A percentile compares a stretch with the other conserved stretches of the same genome.
Evolutionary conservation across 2,888 invertebrate genomes (phyloP).

Genomic region (Pristionchus exspectatus): DNA sequence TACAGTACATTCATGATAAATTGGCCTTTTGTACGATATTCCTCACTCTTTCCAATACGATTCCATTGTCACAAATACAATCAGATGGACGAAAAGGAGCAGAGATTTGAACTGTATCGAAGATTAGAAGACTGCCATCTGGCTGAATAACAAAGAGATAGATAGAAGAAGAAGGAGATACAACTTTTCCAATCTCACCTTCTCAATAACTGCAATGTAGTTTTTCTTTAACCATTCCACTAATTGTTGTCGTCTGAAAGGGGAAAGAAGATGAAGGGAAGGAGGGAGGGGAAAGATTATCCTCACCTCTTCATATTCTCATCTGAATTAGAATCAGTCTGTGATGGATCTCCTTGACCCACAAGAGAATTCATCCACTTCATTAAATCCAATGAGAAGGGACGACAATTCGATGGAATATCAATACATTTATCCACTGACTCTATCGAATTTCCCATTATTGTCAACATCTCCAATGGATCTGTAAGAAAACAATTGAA

Average conservation of each 20-base stretch:
- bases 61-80: slow-evolving; percentile 65
- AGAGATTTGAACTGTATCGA: slow-evolving; percentile 16
- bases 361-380: slow-evolving; percentile 10
- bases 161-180: background rate
- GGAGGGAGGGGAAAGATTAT: background rate
- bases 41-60: slow-evolving; percentile 63
- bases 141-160: slow-evolving; percentile 20
- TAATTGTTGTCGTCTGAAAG: slow-evolving; percentile 2
- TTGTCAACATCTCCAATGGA: background rate
- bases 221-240: background rate
- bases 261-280: too few species aligned
- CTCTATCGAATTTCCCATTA: slow-evolving; percentile 29
- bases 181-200: background rate
- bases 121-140: slow-evolving; percentile 39
- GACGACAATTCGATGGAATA: slow-evolving; percentile 9
- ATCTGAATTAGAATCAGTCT: background rate
- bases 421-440: slow-evolving; percentile 2
- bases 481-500: background rate
- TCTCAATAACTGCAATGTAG: slow-evolving; percentile 14
- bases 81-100: slow-evolving; percentile 60
- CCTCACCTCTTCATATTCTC: slow-evolving; percentile 8
- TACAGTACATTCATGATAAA: background rate
- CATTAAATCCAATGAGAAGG: background rate
- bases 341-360: background rate
- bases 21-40: slow-evolving; percentile 50